A percentile compares a stretch with the other conserved stretches of the same genome.
Conservation (phyloP, 2,888 invertebrate genomes). For the Dynastes tityus region DNA sequence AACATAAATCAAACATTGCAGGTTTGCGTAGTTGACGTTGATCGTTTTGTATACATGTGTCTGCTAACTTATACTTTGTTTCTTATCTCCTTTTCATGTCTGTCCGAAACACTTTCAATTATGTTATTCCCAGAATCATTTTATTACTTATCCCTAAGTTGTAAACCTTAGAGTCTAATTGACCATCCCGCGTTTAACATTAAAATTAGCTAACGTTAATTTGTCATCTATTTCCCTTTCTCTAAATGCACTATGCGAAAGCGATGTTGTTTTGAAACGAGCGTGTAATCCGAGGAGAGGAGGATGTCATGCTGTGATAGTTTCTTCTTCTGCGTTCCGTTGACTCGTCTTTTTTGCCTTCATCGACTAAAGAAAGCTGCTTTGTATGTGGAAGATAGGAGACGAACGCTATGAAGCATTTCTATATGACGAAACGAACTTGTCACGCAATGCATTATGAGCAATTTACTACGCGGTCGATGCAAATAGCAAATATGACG, state of each 20-base stretch:
- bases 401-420: constrained; percentile 13
- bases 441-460: constrained; percentile 33
- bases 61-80: background rate
- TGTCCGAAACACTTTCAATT: background rate
- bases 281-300: constrained; percentile 11
- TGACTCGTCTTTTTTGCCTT: background rate
- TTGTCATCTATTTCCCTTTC: constrained; percentile 31
- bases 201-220: constrained; percentile 17
- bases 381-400: background rate
- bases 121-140: too few species aligned
- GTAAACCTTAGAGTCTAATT: constrained; percentile 4
- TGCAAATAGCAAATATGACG: constrained; percentile 31
- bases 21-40: background rate
- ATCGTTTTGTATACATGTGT: too few species aligned
- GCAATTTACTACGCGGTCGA: constrained; percentile 24
- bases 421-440: constrained; percentile 21
- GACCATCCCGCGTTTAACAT: constrained; percentile 6
- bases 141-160: background rate
- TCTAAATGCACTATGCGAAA: background rate
- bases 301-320: constrained; percentile 33
- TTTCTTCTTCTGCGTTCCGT: background rate
- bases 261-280: too few species aligned
- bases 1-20: background rate
- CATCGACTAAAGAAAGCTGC: background rate
- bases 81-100: background rate